Conservation (phyloP, 2,888 invertebrate species). For the Stenurella melanura region DNA sequence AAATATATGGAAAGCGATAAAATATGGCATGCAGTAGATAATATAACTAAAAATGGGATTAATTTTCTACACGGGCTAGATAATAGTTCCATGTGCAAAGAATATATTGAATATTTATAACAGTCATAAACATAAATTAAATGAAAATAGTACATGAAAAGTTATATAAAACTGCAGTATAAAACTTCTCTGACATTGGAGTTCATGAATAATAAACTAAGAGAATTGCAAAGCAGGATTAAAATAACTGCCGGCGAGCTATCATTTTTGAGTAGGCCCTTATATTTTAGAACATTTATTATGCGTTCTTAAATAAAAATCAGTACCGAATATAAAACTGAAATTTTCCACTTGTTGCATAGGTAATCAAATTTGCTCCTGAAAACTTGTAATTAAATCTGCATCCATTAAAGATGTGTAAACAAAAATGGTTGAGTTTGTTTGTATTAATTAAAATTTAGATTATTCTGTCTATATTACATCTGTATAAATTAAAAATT, state of each 20-base stretch:
- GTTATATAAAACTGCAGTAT: background rate
- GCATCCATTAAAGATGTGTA: background rate
- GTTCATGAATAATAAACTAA: slow-evolving; percentile 6
- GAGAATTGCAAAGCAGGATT: background rate
- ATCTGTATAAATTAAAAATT: too few species aligned
- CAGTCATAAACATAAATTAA: slow-evolving; percentile 8
- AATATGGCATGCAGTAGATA: too few species aligned
- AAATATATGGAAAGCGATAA: too few species aligned
- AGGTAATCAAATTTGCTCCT: background rate
- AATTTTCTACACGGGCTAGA: background rate
- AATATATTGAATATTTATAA: slow-evolving; percentile 7
- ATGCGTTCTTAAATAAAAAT: slow-evolving; percentile 1
- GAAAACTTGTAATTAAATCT: background rate
- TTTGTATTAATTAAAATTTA: too few species aligned
- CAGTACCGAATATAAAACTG: slow-evolving; percentile 20
- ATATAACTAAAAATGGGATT: background rate
- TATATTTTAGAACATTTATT: slow-evolving; percentile 7
- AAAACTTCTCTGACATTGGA: background rate
- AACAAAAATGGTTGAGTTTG: too few species aligned
- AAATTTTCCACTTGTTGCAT: slow-evolving; percentile 35
- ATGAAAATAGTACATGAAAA: slow-evolving; percentile 8
- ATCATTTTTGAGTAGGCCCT: slow-evolving; percentile 7
- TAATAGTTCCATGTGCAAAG: background rate
- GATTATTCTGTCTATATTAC: too few species aligned
- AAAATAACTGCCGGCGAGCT: slow-evolving; percentile 15